phyloP scores from a whole-genome alignment of 2,113 vertebrate genomes.

The Colossoma macropomum region DNA sequence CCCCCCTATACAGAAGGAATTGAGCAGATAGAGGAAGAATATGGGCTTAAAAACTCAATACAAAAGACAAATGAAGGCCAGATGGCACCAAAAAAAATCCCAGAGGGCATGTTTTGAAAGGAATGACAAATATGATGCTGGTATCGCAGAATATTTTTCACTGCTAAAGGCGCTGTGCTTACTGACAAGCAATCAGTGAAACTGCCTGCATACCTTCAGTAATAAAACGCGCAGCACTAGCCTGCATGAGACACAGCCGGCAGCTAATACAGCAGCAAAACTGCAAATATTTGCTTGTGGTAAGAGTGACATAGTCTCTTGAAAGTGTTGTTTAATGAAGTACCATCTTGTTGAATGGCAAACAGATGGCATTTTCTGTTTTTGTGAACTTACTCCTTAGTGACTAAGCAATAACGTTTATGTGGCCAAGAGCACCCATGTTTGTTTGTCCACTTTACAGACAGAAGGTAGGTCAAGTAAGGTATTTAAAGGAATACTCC shows the following conservation, averaged over 20 bases:
- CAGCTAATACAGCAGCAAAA: conserved; percentile 51
- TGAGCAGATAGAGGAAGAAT: background rate
- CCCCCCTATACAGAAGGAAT: background rate
- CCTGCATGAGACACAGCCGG: conserved; percentile 57
- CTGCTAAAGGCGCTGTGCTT: background rate
- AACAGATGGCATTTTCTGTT: conserved; percentile 60
- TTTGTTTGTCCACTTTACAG: background rate
- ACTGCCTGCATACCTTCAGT: conserved; percentile 58
- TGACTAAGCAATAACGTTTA: conserved; percentile 73
- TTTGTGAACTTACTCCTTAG: conserved; percentile 57
- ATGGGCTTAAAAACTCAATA: background rate
- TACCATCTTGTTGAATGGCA: conserved; percentile 67
- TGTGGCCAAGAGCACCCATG: conserved; percentile 21
- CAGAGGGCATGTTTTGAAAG: conserved; percentile 9
- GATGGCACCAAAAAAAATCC: background rate
- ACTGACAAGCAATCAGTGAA: conserved; percentile 29
- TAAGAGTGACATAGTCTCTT: conserved; percentile 54
- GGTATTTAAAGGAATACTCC: background rate
- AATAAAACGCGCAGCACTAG: conserved; percentile 50
- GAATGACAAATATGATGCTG: conserved; percentile 28
- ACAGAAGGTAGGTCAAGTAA: background rate
- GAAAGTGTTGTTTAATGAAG: conserved; percentile 69
- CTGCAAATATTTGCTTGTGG: conserved; percentile 62
- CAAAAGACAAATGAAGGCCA: conserved; percentile 4
- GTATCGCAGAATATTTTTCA: conserved; percentile 17